Percentiles rank a stretch among this genome's conserved stretches.
phyloP scores from a whole-genome alignment of 2,797 vertebrate species.

The Numenius phaeopus region DNA sequence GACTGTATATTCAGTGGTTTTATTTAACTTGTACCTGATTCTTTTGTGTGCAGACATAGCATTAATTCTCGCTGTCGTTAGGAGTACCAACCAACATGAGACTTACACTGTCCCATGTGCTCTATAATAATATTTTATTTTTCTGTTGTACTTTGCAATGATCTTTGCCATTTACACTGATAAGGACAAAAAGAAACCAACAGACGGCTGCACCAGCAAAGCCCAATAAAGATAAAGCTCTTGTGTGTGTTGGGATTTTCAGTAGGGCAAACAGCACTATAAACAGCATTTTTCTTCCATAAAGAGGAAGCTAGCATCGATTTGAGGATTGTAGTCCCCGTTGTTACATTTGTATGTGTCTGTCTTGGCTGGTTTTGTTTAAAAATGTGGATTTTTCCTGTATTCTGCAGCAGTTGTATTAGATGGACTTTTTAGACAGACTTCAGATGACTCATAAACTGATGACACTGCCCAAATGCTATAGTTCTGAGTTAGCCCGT shows the following conservation, averaged over 20 bases:
- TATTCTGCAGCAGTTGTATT: neutral
- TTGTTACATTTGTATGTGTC: neutral
- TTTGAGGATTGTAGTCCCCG: neutral
- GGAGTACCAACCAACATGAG: neutral
- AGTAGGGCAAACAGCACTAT: neutral
- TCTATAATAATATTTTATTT: neutral
- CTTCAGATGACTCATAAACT: neutral
- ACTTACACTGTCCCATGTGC: neutral
- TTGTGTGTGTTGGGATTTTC: neutral
- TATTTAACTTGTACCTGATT: neutral
- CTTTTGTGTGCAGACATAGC: neutral
- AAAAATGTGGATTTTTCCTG: neutral
- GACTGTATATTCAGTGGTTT: neutral
- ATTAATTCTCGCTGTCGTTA: neutral
- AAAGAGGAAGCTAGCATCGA: rapidly evolving
- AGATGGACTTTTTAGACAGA: neutral
- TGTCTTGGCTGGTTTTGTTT: neutral
- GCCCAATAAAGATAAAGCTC: neutral
- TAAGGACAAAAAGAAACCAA: neutral
- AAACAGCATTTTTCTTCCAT: neutral
- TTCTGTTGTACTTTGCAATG: neutral
- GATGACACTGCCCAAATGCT: neutral
- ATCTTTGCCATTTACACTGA: neutral
- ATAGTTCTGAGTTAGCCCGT: neutral
- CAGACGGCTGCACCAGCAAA: neutral